phyloP scores from a whole-genome alignment of 2,797 vertebrate genomes.

The Anomalospiza imberbis region DNA sequence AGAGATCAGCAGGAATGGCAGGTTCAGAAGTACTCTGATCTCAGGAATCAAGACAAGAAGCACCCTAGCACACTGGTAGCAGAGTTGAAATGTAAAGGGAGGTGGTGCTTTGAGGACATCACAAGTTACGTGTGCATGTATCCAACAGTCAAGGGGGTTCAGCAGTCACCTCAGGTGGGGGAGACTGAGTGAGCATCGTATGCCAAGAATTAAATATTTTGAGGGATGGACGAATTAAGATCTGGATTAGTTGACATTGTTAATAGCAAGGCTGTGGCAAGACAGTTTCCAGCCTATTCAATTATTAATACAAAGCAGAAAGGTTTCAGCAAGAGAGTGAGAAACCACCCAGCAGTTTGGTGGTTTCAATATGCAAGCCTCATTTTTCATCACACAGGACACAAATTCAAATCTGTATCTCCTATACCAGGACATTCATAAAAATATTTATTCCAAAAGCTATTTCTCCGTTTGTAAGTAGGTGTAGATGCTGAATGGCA shows the following conservation, averaged over 20 bases:
- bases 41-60: not conserved
- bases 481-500: not conserved
- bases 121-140: rapidly evolving
- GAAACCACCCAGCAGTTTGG: not conserved
- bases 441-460: not conserved
- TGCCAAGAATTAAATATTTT: not conserved
- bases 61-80: not conserved
- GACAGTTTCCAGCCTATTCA: not conserved
- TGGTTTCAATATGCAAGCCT: not conserved
- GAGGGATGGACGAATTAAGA: not conserved
- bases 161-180: not conserved
- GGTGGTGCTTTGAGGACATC: not conserved
- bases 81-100: not conserved
- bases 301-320: conserved; percentile 6
- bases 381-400: not conserved
- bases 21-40: conserved; percentile 30
- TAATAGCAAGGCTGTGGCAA: not conserved
- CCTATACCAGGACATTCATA: not conserved
- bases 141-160: not conserved
- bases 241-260: not conserved
- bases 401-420: not conserved
- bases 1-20: conserved; percentile 15
- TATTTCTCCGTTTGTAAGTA: not conserved
- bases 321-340: not conserved
- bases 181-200: rapidly evolving